phyloP scores from a whole-genome alignment of 2,888 invertebrate genomes.

The Andrena hattorfiana region DNA sequence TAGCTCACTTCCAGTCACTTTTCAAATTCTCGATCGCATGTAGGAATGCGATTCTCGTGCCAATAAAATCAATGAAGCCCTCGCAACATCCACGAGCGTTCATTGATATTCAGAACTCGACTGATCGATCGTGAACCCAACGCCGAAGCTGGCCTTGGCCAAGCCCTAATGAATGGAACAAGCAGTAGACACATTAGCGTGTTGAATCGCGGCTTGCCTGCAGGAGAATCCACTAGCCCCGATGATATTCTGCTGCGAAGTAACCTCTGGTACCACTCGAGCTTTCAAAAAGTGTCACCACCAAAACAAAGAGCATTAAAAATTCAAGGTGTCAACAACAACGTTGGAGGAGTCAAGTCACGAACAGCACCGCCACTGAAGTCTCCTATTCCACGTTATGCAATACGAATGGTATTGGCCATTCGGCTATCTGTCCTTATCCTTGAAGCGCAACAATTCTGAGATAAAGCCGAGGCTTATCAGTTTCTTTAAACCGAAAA shows the following conservation, averaged over 20 bases:
- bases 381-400: conserved; percentile 15
- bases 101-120: conserved; percentile 1
- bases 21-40: background rate
- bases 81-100: background rate
- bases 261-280: background rate
- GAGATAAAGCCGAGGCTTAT: background rate
- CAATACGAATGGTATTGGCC: background rate
- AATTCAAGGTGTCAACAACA: conserved; percentile 7
- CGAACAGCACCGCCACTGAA: background rate
- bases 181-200: background rate
- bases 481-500: background rate
- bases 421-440: background rate
- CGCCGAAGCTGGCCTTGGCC: background rate
- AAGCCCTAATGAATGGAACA: conserved; percentile 16
- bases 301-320: background rate
- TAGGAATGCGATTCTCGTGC: background rate
- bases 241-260: background rate
- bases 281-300: background rate
- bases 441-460: background rate
- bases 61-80: background rate
- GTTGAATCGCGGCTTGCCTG: background rate
- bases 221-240: background rate
- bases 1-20: background rate
- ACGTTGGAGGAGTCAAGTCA: background rate
- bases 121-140: background rate